Conservation (phyloP, 2,888 invertebrate genomes). For the Agrotis segetum region DNA sequence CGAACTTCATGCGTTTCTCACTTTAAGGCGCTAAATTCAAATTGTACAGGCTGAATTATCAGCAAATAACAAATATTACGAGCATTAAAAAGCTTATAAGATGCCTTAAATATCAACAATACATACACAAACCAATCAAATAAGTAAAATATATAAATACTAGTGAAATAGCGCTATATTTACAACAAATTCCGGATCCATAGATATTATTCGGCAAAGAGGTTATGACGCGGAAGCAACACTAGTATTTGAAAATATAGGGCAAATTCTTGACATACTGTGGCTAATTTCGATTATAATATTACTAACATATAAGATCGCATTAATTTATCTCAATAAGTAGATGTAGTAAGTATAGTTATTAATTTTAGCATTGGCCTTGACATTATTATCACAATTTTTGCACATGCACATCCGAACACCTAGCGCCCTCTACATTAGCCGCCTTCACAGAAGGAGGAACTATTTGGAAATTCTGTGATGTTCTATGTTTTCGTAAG, state of each 20-base stretch:
- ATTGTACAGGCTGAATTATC: slow-evolving; percentile 73
- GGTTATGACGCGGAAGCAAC: slow-evolving; percentile 82
- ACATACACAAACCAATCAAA: background rate
- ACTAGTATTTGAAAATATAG: slow-evolving; percentile 58
- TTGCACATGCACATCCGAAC: slow-evolving; percentile 79
- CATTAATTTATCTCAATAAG: slow-evolving; percentile 37
- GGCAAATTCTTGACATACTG: slow-evolving; percentile 41
- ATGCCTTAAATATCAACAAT: background rate
- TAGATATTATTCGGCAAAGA: slow-evolving; percentile 72
- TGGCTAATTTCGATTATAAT: slow-evolving; percentile 23
- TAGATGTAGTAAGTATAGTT: slow-evolving; percentile 41
- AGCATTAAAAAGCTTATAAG: background rate
- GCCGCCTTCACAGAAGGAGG: slow-evolving; percentile 24
- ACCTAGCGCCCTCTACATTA: slow-evolving; percentile 72
- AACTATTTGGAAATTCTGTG: slow-evolving; percentile 54
- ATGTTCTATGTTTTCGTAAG: slow-evolving; percentile 64
- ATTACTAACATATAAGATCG: slow-evolving; percentile 14
- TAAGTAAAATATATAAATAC: slow-evolving; percentile 5
- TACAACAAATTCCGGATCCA: slow-evolving; percentile 65
- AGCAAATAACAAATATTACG: slow-evolving; percentile 24
- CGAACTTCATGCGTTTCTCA: slow-evolving; percentile 90
- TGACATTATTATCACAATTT: slow-evolving; percentile 87
- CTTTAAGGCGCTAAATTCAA: slow-evolving; percentile 87
- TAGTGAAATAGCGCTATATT: slow-evolving; percentile 39
- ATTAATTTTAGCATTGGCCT: slow-evolving; percentile 82